A percentile compares a stretch with the other conserved stretches of the same genome.
phyloP scores from a whole-genome alignment of 2,113 vertebrate species.

The Anseranas semipalmata region DNA sequence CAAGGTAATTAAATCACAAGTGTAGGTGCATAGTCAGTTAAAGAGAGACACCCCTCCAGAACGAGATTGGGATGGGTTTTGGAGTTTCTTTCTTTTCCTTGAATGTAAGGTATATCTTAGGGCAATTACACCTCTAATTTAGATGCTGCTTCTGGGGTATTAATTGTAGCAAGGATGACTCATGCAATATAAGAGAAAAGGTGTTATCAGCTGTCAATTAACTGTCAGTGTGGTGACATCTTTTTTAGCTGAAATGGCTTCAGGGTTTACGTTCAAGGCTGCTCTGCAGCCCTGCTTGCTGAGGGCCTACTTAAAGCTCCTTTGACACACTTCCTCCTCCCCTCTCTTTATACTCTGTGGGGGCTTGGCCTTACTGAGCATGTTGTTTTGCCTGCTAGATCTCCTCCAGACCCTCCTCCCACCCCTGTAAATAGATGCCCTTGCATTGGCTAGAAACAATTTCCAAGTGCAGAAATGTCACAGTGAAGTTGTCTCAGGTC shows the following conservation, averaged over 20 bases:
- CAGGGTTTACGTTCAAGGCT: background rate
- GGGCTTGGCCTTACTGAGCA: background rate
- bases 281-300: background rate
- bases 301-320: background rate
- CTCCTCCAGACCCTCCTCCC: background rate
- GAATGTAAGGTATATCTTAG: background rate
- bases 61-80: background rate
- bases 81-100: background rate
- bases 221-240: background rate
- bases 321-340: background rate
- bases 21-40: background rate
- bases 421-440: background rate
- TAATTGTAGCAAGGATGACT: background rate
- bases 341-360: background rate
- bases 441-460: background rate
- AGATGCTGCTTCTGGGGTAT: background rate
- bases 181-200: background rate
- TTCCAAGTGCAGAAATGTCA: background rate
- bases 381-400: background rate
- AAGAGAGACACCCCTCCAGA: background rate
- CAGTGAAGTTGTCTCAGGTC: background rate
- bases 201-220: background rate
- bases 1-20: background rate
- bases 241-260: background rate
- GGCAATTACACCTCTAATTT: background rate